Evolutionary conservation across 2,797 vertebrate genomes (phyloP).

Genomic region (Triplophysa yarkandensis): DNA sequence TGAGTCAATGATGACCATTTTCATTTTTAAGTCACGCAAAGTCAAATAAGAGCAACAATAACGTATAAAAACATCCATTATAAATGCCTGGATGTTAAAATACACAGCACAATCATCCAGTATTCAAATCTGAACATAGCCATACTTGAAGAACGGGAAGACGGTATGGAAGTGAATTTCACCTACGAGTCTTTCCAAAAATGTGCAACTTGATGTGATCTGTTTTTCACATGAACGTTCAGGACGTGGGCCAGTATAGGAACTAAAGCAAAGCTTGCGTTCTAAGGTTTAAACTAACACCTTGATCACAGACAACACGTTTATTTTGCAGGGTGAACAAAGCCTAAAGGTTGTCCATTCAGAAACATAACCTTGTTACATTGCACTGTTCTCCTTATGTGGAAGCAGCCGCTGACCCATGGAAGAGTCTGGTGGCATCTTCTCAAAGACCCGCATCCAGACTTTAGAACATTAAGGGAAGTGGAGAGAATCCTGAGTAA

Average conservation of each 20-base stretch:
- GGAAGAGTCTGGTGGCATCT: constrained; percentile 21
- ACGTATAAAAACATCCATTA: neutral
- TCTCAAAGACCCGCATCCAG: constrained; percentile 25
- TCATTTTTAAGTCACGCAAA: no score
- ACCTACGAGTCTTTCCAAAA: constrained; percentile 68
- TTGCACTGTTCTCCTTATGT: constrained; percentile 31
- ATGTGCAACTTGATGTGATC: constrained; percentile 54
- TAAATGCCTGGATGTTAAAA: neutral
- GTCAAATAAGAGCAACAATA: neutral
- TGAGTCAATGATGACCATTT: no score
- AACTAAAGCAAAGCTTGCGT: no score
- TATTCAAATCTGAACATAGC: constrained; percentile 2
- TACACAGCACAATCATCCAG: neutral
- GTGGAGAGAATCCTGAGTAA: constrained; percentile 39
- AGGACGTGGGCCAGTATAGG: neutral
- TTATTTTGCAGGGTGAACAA: neutral
- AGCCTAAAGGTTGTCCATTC: neutral
- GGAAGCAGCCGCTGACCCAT: constrained; percentile 47
- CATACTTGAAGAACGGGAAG: constrained; percentile 68
- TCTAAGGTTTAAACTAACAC: neutral
- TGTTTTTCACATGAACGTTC: constrained; percentile 24
- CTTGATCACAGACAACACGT: neutral
- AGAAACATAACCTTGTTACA: constrained; percentile 31
- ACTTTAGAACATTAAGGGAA: constrained; percentile 10
- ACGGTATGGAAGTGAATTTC: constrained; percentile 73